These are phyloP conservation scores for Phytoseiulus persimilis DNA, from an alignment of 2,888 invertebrate genomes.

Conservation along the genomic window DNA sequence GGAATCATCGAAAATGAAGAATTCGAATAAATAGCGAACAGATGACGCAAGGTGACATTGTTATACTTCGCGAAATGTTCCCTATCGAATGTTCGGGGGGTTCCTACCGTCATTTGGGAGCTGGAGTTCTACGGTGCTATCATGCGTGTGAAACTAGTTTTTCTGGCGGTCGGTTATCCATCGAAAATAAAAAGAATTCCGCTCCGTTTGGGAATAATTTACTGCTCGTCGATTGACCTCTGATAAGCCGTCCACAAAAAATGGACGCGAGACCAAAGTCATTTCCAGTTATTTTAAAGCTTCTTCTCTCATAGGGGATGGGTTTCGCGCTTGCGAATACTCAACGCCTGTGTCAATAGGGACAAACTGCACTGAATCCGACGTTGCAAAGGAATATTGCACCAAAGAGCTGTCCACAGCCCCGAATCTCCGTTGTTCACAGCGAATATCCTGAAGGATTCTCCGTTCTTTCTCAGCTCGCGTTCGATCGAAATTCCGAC, in stretches of 20 bases:
- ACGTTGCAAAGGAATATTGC: background rate
- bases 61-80: no score
- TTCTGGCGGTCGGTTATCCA: background rate
- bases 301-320: background rate
- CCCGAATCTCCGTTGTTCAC: background rate
- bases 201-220: background rate
- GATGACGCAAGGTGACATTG: no score
- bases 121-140: no score
- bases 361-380: background rate
- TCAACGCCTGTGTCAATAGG: background rate
- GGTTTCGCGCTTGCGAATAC: background rate
- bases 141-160: no score
- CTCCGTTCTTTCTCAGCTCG: no score
- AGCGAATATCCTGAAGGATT: no score
- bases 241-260: background rate
- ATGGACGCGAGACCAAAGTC: background rate
- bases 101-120: no score
- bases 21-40: no score
- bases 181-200: background rate
- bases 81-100: no score
- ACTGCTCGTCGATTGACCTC: background rate
- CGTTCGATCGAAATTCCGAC: no score
- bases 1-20: no score
- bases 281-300: background rate
- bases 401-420: background rate